Evolutionary conservation across 2,888 invertebrate genomes (phyloP), one percentile per base, ranked within the genome.

Genomic region (Chrysotoxum bicinctum): DNA sequence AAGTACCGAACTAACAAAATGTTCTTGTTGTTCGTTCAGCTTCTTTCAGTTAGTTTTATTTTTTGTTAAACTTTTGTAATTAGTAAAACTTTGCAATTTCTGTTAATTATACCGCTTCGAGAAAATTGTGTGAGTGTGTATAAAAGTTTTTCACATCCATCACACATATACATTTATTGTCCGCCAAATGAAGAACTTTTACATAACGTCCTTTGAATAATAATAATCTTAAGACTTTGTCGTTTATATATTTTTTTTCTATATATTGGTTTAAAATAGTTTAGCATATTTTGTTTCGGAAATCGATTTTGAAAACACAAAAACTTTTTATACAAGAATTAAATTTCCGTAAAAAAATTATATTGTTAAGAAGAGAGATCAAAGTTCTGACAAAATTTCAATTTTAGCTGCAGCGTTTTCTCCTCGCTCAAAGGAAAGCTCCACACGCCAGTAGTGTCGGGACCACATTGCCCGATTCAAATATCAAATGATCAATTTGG

Each of bases 11-110:
- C 78, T 78, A 74, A 74, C 79, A 83, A 74, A 83, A 83, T 79
- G 73, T 45, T 74, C 70, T 68, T 76, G 75, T 75, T 84, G 70
- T 84, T 75, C 80, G 75, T 84, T 75, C 75, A 72, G 70, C 80
- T 80, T 84, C 84, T 64, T 79, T 80, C 80, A 32, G 60, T 72
- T 75, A 75, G 79, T 75, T 79, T 62, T 52, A 23, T 12, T 64
- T 48, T 30, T 50, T 60, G 45, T 14, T 23, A 84, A 84, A 84
- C 84, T 84, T 84, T 84, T 84, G 80, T 84, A 84, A 84, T 84
- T 84, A 84, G 84, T 84, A 75, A 84, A 84, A 84, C 50, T 84
- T 84, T 79, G 72, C 52, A 80, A 84, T 84, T 84, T 84, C 75
- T 84, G 80, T 84, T 84, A 84, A 84, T 84, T 84, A 84, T 76